These are phyloP conservation scores for Leptura quadrifasciata DNA, from an alignment of 2,888 invertebrate genomes.

Conservation along the genomic window DNA sequence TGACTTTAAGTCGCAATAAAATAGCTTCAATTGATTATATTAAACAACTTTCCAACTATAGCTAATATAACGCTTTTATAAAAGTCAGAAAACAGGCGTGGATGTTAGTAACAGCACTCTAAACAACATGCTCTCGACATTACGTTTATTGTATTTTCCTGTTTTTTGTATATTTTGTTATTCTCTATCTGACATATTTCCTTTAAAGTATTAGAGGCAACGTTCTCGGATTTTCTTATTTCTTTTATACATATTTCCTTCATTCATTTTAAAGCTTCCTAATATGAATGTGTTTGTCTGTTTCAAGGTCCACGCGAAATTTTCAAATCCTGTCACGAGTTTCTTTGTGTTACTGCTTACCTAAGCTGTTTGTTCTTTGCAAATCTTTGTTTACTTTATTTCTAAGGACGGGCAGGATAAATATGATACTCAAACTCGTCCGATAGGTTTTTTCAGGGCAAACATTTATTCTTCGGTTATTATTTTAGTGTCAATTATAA, in stretches of 20 bases:
- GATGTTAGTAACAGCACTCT: background rate
- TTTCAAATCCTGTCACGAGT: background rate
- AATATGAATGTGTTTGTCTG: background rate
- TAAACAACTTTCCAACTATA: too few relatives aligned
- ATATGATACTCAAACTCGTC: background rate
- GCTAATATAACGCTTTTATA: too few relatives aligned
- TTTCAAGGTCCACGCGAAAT: background rate
- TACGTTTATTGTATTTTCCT: background rate
- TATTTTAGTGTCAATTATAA: background rate
- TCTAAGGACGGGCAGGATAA: background rate
- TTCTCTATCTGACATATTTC: background rate
- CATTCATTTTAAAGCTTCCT: background rate
- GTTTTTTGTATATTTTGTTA: background rate
- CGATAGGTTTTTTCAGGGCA: background rate
- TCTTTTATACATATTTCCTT: background rate
- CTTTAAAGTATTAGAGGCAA: background rate
- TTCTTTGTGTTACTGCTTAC: background rate
- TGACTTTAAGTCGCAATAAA: too few relatives aligned
- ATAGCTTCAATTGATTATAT: too few relatives aligned
- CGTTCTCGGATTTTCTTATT: background rate
- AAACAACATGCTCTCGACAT: background rate
- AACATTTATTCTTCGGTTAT: background rate
- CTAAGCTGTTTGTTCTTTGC: background rate
- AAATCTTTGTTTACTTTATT: background rate
- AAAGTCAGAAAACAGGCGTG: too few relatives aligned